Base-by-base conservation (phyloP, 2,888 invertebrate species). In the Sesamia inferens region DNA sequence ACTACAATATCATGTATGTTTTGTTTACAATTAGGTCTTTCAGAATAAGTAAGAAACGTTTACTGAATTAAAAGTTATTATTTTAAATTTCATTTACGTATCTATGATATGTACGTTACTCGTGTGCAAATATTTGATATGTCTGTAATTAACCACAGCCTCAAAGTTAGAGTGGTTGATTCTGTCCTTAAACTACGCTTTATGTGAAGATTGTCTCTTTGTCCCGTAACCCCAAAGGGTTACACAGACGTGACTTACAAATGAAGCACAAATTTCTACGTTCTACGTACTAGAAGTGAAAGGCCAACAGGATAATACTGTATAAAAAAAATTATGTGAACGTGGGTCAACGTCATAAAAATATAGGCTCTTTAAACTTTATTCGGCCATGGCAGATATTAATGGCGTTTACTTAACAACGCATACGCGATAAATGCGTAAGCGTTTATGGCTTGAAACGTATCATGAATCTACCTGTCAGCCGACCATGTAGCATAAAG, bases 391-490 rank as follows among this genome's bases (percentile, higher is more conserved):
- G 70, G 48, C 65, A 62, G 69, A 65, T 78, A 81, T 81, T 82
- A 82, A 74, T 74, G 69, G 67, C 61, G 78, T 78, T 82, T 71
- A 81, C 82, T 81, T 82, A 78, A 81, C 82, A 78, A 64, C 61
- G 78, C 82, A 78, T 81, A 78, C 47, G 72, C 71, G 71, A 79
- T 76, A 82, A 82, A 82, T 73, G 79, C 71, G 79, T 83, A 63
- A 79, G 59, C 67, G 70, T 78, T 82, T 78, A 78, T 69, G 71
- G 61, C 48, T 69, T 51, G 73, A 74, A 78, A 74, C 76, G 65
- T 77, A 69, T 77, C 77, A 77, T 76, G 74, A 78, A 85, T 78
- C 59, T 78, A 77, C 77, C 79, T 79, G 83, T 76, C 80, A 83
- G 69, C 65, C 76, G 69, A 73, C 59, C 57, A 80, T 62, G 81